Evolutionary conservation across 1,140 invertebrate genomes (phyloP).

Genomic region (Oscheius sp.): DNA sequence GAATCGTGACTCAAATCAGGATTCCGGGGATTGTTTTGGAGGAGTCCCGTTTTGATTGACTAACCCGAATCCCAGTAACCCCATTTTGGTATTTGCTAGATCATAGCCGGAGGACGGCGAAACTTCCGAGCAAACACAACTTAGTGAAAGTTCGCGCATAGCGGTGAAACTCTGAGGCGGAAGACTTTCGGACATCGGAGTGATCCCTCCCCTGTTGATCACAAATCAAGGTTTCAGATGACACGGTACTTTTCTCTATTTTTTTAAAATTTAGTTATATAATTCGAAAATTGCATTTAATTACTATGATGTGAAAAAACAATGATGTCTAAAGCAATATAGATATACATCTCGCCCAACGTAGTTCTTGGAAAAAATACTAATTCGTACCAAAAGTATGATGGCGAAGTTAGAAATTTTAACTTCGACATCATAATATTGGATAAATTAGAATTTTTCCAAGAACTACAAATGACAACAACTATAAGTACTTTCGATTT

Average conservation of each 20-base stretch:
- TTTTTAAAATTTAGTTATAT: not conserved
- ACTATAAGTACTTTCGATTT: not conserved
- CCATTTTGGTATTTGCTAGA: conserved; percentile 3
- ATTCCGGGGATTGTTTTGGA: not conserved
- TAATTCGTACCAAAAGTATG: too few species aligned
- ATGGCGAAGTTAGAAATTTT: too few species aligned
- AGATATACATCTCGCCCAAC: not conserved
- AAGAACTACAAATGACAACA: too few species aligned
- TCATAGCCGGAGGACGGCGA: conserved; percentile 3
- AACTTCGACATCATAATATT: too few species aligned
- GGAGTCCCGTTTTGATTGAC: not conserved
- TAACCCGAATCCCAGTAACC: conserved; percentile 3
- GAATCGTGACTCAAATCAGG: not conserved
- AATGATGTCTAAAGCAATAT: not conserved
- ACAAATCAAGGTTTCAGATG: not conserved
- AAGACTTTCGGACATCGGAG: too few species aligned
- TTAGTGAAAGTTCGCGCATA: conserved; percentile 2
- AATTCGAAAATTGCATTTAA: not conserved
- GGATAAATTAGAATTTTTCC: too few species aligned
- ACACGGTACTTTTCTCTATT: not conserved
- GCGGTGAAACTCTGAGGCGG: too few species aligned
- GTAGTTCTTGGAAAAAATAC: too few species aligned
- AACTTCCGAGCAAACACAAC: conserved; percentile 5
- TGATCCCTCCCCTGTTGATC: not conserved
- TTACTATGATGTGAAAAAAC: not conserved